Base-by-base conservation (phyloP, 2,113 vertebrate species). In the Anser cygnoides region DNA sequence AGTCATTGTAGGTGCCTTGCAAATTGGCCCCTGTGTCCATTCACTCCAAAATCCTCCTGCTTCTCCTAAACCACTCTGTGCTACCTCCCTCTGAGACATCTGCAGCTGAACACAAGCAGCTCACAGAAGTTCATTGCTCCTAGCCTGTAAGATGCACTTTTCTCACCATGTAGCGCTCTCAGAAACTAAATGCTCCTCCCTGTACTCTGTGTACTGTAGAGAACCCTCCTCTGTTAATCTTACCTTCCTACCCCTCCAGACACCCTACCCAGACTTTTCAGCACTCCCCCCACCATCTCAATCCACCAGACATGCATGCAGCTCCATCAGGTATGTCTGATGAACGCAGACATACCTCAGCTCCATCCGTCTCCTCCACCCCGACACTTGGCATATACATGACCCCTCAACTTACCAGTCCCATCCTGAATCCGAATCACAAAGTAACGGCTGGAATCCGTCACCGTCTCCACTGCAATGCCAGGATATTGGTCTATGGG, bases 391-490 rank as follows among this genome's bases (percentile, higher is more conserved):
- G 43, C 59, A 82, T 4, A 3, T 13, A 58, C 14, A 6, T 0
- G 16, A 50, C n/a, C 25, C 23, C 29, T 63, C 84, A 92, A 91
- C 98, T 97, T 91, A 99, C 99, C 99, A 22, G 98, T 99, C 43
- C 99, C 99, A 95, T 99, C 99, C 95, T 99, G 99, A 96, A 99
- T 99, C 72, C 99, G 98, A 84, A 99, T 98, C 52, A 99, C 98
- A 87, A 99, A 99, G 96, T 99, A 99, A 49, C 99, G 99, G 90
- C 99, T 99, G 65, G 99, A 99, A 97, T 99, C 99, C 11, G 99
- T 98, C 81, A 99, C 99, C 3, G 99, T 99, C 97, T 99, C 99
- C 92, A 99, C 98, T 29, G 98, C 97, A 68, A 99, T 98, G 52
- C 99, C 99, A 50, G 99, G 99, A 89, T 98, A 99, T 7, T 99